Conservation (phyloP, 2,888 invertebrate species). For the Panzeria rudis region DNA sequence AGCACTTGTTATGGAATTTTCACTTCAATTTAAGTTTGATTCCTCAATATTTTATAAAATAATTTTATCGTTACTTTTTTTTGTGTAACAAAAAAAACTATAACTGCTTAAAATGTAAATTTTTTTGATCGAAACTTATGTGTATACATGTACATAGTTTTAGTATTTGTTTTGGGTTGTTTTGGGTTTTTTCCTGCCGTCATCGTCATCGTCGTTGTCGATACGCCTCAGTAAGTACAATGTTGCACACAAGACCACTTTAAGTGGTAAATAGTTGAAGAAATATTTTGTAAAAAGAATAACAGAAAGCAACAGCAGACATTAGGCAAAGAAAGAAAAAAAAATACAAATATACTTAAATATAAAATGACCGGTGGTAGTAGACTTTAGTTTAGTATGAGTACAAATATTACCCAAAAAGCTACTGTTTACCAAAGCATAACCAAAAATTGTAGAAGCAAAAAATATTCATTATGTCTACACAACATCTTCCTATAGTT, state of each 20-base stretch:
- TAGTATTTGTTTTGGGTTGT: conserved; percentile 35
- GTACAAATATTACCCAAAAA: conserved; percentile 44
- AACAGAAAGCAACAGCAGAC: conserved; percentile 31
- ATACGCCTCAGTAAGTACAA: conserved; percentile 69
- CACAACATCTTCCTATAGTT: conserved; percentile 59
- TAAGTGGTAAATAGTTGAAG: conserved; percentile 65
- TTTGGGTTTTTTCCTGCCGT: conserved; percentile 39
- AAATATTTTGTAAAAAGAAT: conserved; percentile 59
- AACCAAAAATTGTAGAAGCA: conserved; percentile 60
- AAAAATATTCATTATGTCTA: conserved; percentile 11
- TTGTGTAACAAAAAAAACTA: conserved; percentile 14
- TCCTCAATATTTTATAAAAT: conserved; percentile 52
- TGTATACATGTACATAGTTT: neutral
- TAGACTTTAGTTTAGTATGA: conserved; percentile 1
- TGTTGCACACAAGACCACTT: conserved; percentile 68
- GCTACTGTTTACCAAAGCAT: conserved; percentile 71
- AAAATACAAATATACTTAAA: neutral
- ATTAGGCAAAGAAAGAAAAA: conserved; percentile 7
- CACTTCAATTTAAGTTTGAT: conserved; percentile 35
- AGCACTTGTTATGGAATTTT: conserved; percentile 48
- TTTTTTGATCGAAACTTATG: conserved; percentile 10
- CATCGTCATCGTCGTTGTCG: conserved; percentile 39
- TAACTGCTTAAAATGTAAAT: conserved; percentile 66
- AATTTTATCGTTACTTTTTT: conserved; percentile 26
- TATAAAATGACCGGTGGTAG: conserved; percentile 56